phyloP scores from a whole-genome alignment of 2,113 vertebrate genomes.

The Myrmecobius fasciatus region DNA sequence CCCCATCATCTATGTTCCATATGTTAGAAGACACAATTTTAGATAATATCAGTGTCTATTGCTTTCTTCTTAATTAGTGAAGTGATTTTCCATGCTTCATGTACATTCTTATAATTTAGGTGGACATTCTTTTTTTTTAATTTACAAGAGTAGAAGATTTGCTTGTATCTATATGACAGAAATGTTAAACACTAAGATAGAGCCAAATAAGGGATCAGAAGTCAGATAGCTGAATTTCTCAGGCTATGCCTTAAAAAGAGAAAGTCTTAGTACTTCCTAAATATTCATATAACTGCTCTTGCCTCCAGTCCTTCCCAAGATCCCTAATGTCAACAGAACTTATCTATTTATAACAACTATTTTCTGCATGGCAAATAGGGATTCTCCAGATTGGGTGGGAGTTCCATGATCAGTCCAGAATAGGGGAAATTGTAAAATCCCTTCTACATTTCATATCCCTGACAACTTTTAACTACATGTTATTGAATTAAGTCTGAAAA shows the following conservation, averaged over 20 bases:
- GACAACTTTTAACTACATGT: background rate
- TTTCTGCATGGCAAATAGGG: background rate
- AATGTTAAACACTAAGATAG: background rate
- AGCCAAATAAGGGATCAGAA: background rate
- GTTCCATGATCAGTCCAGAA: background rate
- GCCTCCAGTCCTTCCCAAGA: background rate
- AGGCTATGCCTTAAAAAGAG: background rate
- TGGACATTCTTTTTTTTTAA: background rate
- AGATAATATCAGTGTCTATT: background rate
- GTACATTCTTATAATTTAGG: background rate
- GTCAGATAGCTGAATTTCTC: background rate
- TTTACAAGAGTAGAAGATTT: background rate
- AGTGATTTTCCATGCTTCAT: background rate
- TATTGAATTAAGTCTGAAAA: background rate
- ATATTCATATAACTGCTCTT: background rate
- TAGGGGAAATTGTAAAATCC: background rate
- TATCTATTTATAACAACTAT: background rate
- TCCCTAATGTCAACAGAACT: background rate
- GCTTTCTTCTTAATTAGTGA: background rate
- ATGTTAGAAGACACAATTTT: background rate
- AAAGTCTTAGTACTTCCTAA: background rate
- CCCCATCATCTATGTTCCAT: background rate
- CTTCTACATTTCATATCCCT: background rate
- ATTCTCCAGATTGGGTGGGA: background rate
- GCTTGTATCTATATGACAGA: background rate